phyloP scores from a whole-genome alignment of 2,797 vertebrate genomes.

The Acanthurus tractus region DNA sequence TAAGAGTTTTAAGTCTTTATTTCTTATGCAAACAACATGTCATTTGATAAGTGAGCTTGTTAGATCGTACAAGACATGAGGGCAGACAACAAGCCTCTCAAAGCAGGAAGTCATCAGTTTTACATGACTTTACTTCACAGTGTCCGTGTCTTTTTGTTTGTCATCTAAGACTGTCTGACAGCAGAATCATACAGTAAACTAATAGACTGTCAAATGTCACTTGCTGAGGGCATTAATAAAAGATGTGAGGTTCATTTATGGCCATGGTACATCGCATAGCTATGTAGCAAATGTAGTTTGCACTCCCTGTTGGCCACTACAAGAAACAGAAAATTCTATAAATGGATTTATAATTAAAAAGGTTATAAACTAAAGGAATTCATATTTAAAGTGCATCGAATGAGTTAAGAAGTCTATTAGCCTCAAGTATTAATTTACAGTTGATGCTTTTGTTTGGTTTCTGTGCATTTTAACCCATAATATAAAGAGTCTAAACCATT shows the following conservation, averaged over 20 bases:
- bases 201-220: background rate
- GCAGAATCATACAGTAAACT: background rate
- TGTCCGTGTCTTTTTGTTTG: background rate
- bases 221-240: no score
- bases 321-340: no score
- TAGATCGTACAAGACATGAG: background rate
- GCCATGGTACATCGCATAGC: no score
- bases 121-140: background rate
- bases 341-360: no score
- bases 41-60: constrained; percentile 2
- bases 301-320: no score
- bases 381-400: no score
- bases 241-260: no score
- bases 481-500: background rate
- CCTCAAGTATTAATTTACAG: background rate
- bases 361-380: no score
- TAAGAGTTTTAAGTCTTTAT: background rate
- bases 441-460: background rate
- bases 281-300: no score
- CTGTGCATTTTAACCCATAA: background rate
- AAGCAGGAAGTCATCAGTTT: background rate
- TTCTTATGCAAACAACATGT: background rate
- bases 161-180: background rate
- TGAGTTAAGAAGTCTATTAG: no score
- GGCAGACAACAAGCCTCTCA: background rate